phyloP scores from a whole-genome alignment of 2,113 vertebrate genomes.

The Chiloscyllium plagiosum region DNA sequence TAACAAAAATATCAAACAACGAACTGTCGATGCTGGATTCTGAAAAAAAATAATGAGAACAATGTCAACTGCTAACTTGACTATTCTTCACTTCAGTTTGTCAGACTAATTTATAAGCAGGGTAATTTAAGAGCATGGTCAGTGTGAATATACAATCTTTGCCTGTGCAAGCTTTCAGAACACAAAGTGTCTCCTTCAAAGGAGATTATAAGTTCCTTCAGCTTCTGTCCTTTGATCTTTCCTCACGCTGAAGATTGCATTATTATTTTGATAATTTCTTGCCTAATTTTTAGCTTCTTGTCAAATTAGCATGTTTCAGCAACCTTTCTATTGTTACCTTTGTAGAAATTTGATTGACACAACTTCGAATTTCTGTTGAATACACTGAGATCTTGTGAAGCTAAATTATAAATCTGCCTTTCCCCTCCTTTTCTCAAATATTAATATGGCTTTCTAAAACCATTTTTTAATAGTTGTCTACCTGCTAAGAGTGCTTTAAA shows the following conservation, averaged over 20 bases:
- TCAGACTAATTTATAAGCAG: too few species aligned
- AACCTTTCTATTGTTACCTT: neutral
- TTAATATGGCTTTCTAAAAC: too few species aligned
- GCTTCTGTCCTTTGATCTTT: neutral
- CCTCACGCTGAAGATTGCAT: neutral
- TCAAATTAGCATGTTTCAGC: neutral
- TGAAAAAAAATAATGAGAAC: too few species aligned
- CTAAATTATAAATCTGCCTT: neutral
- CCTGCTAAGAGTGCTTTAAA: too few species aligned
- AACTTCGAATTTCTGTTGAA: neutral
- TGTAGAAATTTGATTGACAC: neutral
- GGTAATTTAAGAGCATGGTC: too few species aligned
- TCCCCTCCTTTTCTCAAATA: neutral
- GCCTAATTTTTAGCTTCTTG: neutral
- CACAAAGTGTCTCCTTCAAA: neutral
- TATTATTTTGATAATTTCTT: neutral
- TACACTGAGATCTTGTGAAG: neutral
- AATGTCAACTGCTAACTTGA: too few species aligned
- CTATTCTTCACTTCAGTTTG: too few species aligned
- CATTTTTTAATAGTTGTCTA: too few species aligned
- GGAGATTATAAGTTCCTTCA: neutral
- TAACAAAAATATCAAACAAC: too few species aligned
- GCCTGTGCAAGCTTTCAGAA: neutral
- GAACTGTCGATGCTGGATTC: too few species aligned
- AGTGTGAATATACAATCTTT: neutral